Base-by-base conservation (phyloP, 2,113 vertebrate genomes). In the Labeo catla region DNA sequence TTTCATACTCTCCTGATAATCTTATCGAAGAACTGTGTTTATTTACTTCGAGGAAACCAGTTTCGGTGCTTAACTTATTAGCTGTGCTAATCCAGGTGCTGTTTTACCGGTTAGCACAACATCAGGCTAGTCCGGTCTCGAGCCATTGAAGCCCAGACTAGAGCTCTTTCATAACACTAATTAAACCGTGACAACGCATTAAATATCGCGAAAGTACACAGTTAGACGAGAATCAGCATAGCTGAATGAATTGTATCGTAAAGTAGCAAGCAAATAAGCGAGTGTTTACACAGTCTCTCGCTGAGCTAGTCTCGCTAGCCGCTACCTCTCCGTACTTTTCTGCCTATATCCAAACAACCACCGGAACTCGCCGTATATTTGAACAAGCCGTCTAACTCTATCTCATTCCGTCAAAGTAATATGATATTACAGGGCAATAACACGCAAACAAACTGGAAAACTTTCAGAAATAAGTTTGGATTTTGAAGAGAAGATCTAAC, bases 401-500 rank as follows among this genome's bases (percentile, higher is more conserved):
- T n/a, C 23, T 1, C 72, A 68, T 12, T 47, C 10, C 4, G 47
- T 43, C 28, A 13, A 61, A 7, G 1, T 7, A 6, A 76, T 9
- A 23, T n/a, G 36, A 2, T 8, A 39, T 12, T 2, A 74, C 43
- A 50, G 15, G 65, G 12, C 16, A 36, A n/a, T 23, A 54, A 61
- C 36, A 34, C 4, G 15, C 54, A 52, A 76, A 76, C 52, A 47
- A 68, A 57, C 10, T 36, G 16, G 15, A n/a, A 11, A 90, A 93
- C 88, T 90, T 92, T 86, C 72, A 8, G 34, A 81, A 86, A 90
- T 61, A 52, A 85, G 83, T 90, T 87, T 80, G 54, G 85, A 86
- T 77, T 66, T n/a, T 79, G 28, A 81, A 88, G 47, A 93, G 76
- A 91, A 91, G 90, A 28, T 95, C 98, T 95, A 94, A 98, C 98